These are phyloP conservation scores for Anguilla anguilla DNA, from an alignment of 2,797 vertebrate species.

Conservation along the genomic window DNA sequence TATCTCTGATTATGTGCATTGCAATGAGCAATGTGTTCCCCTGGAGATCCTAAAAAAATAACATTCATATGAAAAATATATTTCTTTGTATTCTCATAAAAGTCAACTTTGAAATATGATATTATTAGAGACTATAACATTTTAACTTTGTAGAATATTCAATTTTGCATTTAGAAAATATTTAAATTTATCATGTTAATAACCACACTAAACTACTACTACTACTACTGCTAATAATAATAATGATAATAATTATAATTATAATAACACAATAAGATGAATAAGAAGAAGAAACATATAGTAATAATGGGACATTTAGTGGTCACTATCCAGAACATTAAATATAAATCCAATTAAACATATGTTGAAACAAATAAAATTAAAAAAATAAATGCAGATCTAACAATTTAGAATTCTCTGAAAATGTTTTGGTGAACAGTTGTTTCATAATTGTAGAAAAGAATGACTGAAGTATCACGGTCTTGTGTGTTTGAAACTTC, in stretches of 20 bases:
- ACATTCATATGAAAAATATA: background rate
- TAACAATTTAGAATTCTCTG: background rate
- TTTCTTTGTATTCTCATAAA: background rate
- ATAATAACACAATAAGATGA: too few relatives aligned
- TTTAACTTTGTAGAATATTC: background rate
- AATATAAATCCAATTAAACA: background rate
- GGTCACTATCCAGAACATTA: background rate
- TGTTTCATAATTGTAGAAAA: background rate
- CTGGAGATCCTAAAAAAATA: background rate
- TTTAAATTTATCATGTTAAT: background rate
- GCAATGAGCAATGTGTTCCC: background rate
- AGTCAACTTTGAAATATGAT: background rate
- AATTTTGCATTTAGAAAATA: background rate
- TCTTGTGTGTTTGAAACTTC: background rate
- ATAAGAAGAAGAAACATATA: too few relatives aligned
- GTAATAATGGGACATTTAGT: too few relatives aligned
- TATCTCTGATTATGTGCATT: background rate
- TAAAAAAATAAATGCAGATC: background rate
- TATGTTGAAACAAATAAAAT: background rate
- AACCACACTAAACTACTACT: too few relatives aligned
- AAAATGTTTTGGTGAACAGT: background rate
- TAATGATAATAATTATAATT: too few relatives aligned
- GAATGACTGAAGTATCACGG: background rate
- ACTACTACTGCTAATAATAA: too few relatives aligned
- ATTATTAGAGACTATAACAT: background rate